Percentiles rank a stretch among this genome's conserved stretches.
These are phyloP conservation scores for Mesorhabditis belari DNA, from an alignment of 2,888 invertebrate genomes.

Conservation along the genomic window DNA sequence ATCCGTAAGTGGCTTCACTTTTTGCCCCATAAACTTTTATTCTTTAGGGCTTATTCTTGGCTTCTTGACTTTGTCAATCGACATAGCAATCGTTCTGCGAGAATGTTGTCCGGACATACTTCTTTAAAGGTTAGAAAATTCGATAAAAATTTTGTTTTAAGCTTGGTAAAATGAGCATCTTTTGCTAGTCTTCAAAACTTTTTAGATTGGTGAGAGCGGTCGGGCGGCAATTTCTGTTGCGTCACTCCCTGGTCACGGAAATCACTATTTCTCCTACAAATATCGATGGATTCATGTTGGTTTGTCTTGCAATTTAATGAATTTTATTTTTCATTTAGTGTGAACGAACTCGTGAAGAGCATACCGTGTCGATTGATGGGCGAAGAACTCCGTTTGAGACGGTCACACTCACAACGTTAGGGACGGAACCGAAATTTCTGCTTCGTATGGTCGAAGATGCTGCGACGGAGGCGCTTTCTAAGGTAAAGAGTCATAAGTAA, in stretches of 20 bases:
- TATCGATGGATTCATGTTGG: slow-evolving; percentile 10
- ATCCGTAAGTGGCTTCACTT: slow-evolving; percentile 29
- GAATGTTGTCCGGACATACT: slow-evolving; percentile 27
- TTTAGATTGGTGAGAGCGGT: slow-evolving; percentile 44
- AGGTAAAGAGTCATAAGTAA: slow-evolving; percentile 17
- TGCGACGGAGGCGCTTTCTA: slow-evolving; percentile 39
- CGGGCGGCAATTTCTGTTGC: slow-evolving; percentile 32
- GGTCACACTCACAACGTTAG: slow-evolving; percentile 49
- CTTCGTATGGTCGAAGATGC: slow-evolving; percentile 33
- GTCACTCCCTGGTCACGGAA: slow-evolving; percentile 45
- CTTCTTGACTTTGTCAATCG: slow-evolving; percentile 48
- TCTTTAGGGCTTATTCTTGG: slow-evolving; percentile 49
- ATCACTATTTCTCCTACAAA: slow-evolving; percentile 44
- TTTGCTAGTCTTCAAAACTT: too few species aligned
- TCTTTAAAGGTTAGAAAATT: background rate
- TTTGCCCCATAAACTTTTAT: too few species aligned
- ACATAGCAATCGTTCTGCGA: slow-evolving; percentile 32
- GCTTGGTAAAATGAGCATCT: too few species aligned
- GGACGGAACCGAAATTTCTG: slow-evolving; percentile 27
- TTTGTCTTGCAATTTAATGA: slow-evolving; percentile 13
- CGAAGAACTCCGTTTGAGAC: slow-evolving; percentile 47
- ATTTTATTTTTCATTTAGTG: slow-evolving; percentile 19
- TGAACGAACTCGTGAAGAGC: slow-evolving; percentile 47
- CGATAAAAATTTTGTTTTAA: background rate
- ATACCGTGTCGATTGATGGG: slow-evolving; percentile 40